Evolutionary conservation across 2,113 vertebrate species (phyloP), one percentile per base, ranked within the genome.

Genomic region (Ptyas mucosa): DNA sequence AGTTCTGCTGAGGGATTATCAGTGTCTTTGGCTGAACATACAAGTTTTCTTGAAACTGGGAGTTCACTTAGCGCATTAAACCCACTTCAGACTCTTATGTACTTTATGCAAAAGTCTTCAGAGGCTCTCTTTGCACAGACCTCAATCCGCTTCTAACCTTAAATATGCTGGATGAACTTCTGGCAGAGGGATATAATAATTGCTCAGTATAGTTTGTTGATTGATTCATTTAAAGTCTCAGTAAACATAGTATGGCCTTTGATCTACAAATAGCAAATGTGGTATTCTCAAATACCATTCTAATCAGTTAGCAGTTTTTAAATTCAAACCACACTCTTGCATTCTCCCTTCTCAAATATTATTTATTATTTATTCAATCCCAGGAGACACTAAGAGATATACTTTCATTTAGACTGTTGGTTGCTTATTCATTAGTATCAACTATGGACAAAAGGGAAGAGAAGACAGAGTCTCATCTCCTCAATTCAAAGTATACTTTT

Each of bases 141-240:
- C 46, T 91, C 95, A 94, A 51, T 69, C 1, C 21, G 90, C 93
- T 11, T 91, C 8, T 55, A 18, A 15, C 1, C 95, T 94, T 39
- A 43, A 81, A 81, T 39, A 20, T 81, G 34, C 18, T 39, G 75
- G 18, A 20, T 81, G 75, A 81, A 81, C 34, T 81, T 81, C 34
- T 81, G 34, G 34, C 75, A 81, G 75, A 81, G 18, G 75, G 75
- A 20, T 81, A 21, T 39, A 39, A 81, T 81, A 81, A 81, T 81
- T 39, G 75, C 18, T 81, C 34, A 81, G n/a, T 21, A 81, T 21
- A 39, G 8, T 81, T 81, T 81, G 34, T 21, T 81, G 64, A 86
- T 39, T 92, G 85, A 69, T 90, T 94, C 53, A 8, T 93, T 94
- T 88, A 24, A 10, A 93, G 89, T 86, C 12, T 51, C 92, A 54